These are phyloP conservation scores for Malaclemys terrapin DNA, from an alignment of 2,113 vertebrate genomes.

Conservation along the genomic window DNA sequence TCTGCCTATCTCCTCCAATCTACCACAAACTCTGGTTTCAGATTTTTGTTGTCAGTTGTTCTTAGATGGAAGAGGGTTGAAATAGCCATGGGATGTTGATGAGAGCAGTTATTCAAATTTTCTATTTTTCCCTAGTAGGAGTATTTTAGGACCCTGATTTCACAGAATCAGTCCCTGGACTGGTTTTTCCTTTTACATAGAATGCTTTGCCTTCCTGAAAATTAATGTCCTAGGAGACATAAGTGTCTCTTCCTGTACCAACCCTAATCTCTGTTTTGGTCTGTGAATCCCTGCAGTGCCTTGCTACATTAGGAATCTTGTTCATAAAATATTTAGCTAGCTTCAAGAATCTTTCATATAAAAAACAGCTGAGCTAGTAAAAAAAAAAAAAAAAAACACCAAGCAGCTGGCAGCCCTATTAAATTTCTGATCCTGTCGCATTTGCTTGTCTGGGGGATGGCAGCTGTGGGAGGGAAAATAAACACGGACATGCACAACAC, in stretches of 20 bases:
- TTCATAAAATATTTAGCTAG: constrained; percentile 34
- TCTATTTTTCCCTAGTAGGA: neutral
- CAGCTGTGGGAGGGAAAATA: neutral
- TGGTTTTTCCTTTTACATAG: neutral
- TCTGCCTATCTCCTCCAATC: neutral
- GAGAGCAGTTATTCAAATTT: neutral
- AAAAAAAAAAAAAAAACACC: neutral
- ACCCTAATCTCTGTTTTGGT: neutral
- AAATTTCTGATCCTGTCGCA: neutral
- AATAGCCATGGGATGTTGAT: neutral
- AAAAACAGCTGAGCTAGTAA: constrained; percentile 5
- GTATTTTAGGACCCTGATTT: neutral
- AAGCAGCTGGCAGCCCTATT: neutral
- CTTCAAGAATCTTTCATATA: neutral
- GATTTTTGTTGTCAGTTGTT: neutral
- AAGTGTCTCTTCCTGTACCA: neutral
- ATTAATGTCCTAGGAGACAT: neutral
- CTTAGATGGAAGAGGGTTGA: neutral
- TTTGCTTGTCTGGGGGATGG: neutral
- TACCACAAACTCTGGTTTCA: neutral
- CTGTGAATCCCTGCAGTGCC: neutral
- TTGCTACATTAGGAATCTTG: neutral
- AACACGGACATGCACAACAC: neutral
- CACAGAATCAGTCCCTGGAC: neutral
- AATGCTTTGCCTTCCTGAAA: neutral